Conservation (phyloP, 2,113 vertebrate species). For the Otolemur garnettii region DNA sequence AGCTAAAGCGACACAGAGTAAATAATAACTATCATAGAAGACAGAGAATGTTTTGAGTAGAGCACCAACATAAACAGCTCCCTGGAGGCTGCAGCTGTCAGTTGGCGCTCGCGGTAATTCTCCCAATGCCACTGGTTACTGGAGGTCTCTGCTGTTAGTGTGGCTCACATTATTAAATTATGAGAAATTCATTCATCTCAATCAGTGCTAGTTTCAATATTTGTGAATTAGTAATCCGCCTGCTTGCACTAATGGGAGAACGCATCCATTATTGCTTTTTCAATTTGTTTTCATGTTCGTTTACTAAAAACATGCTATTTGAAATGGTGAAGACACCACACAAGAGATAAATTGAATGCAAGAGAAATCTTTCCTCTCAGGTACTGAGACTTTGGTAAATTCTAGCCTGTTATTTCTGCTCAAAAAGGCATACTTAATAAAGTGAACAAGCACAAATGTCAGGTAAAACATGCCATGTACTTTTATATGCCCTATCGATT, state of each 20-base stretch:
- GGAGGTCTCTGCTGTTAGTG: conserved; percentile 56
- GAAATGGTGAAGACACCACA: conserved; percentile 70
- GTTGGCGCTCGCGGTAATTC: background rate
- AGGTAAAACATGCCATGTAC: conserved; percentile 65
- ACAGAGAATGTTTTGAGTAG: conserved; percentile 17
- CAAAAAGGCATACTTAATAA: conserved; percentile 69
- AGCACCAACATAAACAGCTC: background rate
- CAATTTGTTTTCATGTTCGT: conserved; percentile 81
- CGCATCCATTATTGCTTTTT: conserved; percentile 82
- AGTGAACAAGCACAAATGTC: conserved; percentile 48
- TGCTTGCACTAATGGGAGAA: conserved; percentile 81
- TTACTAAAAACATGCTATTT: conserved; percentile 80
- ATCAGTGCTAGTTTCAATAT: conserved; percentile 88
- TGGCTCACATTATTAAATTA: conserved; percentile 87
- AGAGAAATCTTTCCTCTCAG: conserved; percentile 73
- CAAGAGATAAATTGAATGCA: conserved; percentile 72
- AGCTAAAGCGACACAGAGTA: conserved; percentile 44
- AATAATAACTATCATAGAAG: conserved; percentile 43
- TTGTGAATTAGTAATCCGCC: conserved; percentile 87
- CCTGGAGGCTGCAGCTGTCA: background rate
- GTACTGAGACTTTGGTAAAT: conserved; percentile 68
- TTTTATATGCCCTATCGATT: conserved; percentile 76
- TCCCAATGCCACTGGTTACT: background rate
- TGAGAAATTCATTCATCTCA: conserved; percentile 87
- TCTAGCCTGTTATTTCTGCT: conserved; percentile 63